Conservation (phyloP, 2,113 vertebrate genomes). For the Pionites leucogaster region DNA sequence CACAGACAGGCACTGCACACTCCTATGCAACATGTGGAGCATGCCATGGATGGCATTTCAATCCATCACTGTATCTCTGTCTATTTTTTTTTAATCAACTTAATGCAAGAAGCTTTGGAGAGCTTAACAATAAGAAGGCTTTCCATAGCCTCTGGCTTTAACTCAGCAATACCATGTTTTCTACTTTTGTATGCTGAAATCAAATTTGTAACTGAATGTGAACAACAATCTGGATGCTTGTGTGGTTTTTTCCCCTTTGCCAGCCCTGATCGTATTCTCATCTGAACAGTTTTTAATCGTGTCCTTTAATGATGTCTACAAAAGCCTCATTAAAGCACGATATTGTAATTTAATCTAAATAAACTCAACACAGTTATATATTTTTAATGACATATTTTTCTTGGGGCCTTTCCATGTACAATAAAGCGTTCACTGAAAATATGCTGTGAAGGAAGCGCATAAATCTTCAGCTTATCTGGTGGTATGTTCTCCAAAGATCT, state of each 20-base stretch:
- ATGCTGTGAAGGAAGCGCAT: slow-evolving; percentile 34
- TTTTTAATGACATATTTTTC: slow-evolving; percentile 38
- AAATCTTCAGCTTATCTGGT: slow-evolving; percentile 70
- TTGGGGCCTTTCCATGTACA: slow-evolving; percentile 23
- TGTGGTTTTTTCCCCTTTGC: not conserved
- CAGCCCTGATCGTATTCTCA: not conserved
- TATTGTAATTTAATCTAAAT: slow-evolving; percentile 10
- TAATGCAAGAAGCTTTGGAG: slow-evolving; percentile 32
- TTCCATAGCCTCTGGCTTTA: slow-evolving; percentile 22
- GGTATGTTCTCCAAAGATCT: slow-evolving; percentile 55
- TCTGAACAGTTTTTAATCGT: slow-evolving; percentile 33
- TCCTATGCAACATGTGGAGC: not conserved
- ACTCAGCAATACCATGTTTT: not conserved
- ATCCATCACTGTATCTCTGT: not conserved
- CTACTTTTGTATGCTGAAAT: not conserved
- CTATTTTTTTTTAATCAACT: not conserved
- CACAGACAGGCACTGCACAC: not conserved
- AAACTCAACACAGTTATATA: not conserved
- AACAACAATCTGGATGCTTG: not conserved
- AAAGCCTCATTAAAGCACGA: slow-evolving; percentile 40
- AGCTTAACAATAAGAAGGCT: slow-evolving; percentile 31
- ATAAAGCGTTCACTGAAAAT: slow-evolving; percentile 34
- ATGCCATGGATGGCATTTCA: not conserved
- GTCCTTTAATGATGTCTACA: slow-evolving; percentile 54
- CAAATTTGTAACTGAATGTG: not conserved